These are phyloP conservation scores for Ischnus inquisitorius DNA, from an alignment of 2,888 invertebrate species.

Conservation along the genomic window DNA sequence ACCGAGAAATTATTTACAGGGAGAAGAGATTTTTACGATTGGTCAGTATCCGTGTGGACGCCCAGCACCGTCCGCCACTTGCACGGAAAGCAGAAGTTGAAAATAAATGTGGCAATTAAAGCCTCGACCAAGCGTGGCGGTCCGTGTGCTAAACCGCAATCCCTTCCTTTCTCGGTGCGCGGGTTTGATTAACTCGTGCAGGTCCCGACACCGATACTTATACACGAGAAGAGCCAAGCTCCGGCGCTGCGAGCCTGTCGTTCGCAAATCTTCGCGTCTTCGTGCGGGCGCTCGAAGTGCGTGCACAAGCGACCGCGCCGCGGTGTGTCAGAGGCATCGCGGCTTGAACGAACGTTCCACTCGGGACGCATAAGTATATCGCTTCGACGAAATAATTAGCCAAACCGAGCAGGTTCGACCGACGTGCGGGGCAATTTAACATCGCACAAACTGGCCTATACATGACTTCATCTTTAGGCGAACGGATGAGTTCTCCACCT, in stretches of 20 bases:
- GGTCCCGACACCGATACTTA: slow-evolving; percentile 34
- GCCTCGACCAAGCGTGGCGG: slow-evolving; percentile 29
- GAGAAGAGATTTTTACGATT: slow-evolving; percentile 64
- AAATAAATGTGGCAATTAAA: slow-evolving; percentile 72
- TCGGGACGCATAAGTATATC: slow-evolving; percentile 55
- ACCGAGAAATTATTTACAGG: slow-evolving; percentile 55
- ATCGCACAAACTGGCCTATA: slow-evolving; percentile 21
- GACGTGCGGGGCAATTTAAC: slow-evolving; percentile 51
- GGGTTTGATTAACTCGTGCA: slow-evolving; percentile 74
- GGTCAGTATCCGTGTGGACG: slow-evolving; percentile 35
- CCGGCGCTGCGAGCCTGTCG: slow-evolving; percentile 49
- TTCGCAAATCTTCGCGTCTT: slow-evolving; percentile 66
- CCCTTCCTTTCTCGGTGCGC: slow-evolving; percentile 51
- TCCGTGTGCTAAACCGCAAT: slow-evolving; percentile 32
- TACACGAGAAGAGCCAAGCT: slow-evolving; percentile 37
- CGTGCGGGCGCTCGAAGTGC: slow-evolving; percentile 31
- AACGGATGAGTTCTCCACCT: slow-evolving; percentile 12
- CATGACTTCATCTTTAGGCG: slow-evolving; percentile 44
- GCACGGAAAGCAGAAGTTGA: slow-evolving; percentile 49
- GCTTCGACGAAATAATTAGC: slow-evolving; percentile 68
- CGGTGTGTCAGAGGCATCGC: slow-evolving; percentile 13
- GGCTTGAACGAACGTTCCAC: slow-evolving; percentile 27
- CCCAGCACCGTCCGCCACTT: neutral
- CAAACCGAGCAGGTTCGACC: slow-evolving; percentile 10
- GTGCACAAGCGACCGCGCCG: slow-evolving; percentile 22